phyloP scores from a whole-genome alignment of 2,113 vertebrate species.

The Gobiocypris rarus region DNA sequence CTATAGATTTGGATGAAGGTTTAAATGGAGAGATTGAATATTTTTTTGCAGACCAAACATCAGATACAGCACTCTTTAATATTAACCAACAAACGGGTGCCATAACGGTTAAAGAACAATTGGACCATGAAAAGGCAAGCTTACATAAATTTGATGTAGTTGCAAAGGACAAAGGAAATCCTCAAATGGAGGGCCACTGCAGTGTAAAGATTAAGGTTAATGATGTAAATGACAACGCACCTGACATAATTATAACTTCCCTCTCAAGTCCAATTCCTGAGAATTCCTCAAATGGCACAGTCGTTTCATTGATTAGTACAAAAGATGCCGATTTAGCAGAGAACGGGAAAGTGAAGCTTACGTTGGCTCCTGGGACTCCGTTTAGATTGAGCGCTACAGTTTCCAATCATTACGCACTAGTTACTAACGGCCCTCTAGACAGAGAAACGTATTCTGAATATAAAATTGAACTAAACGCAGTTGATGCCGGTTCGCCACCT shows the following conservation, averaged over 20 bases:
- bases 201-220: constrained; percentile 62
- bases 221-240: constrained; percentile 69
- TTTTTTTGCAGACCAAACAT: constrained; percentile 75
- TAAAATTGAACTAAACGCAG: constrained; percentile 73
- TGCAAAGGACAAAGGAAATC: constrained; percentile 82
- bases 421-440: constrained; percentile 80
- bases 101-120: constrained; percentile 74
- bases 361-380: constrained; percentile 74
- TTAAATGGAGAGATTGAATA: constrained; percentile 81
- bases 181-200: constrained; percentile 83
- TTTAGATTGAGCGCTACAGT: constrained; percentile 81
- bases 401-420: constrained; percentile 88
- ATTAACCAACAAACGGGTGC: constrained; percentile 77
- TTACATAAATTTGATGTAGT: constrained; percentile 84
- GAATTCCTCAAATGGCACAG: constrained; percentile 57
- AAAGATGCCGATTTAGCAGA: constrained; percentile 63
- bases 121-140: constrained; percentile 82
- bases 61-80: constrained; percentile 72
- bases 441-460: constrained; percentile 78
- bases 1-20: constrained; percentile 75
- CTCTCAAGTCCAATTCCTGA: constrained; percentile 59
- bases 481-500: constrained; percentile 77
- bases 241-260: constrained; percentile 64
- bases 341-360: constrained; percentile 69
- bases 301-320: constrained; percentile 65